Evolutionary conservation across 2,797 vertebrate species (phyloP), one percentile per base, ranked within the genome.

Genomic region (Protonibea diacanthus): DNA sequence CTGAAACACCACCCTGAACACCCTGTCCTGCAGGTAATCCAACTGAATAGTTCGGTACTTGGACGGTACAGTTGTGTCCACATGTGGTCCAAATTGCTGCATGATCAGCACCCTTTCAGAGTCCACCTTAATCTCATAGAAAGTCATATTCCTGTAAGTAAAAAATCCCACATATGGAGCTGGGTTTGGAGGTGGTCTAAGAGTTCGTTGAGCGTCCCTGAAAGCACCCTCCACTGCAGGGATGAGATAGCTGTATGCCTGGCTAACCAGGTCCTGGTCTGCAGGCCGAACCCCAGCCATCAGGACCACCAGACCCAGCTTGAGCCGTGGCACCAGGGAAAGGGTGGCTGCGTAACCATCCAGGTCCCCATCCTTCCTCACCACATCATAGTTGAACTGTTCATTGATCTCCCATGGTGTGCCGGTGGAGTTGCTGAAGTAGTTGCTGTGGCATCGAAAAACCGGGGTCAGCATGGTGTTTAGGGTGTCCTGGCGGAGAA

Each of bases 371-470:
- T 98, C 97, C 85, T 99, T 99, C 76, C 95, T 95, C 53, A 96
- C 83, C 33, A 97, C 88, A 9, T 96, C 95, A 1, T 98, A 98
- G 1, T 96, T 97, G 1, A 91, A 17, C 69, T 96, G 96, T 81
- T 95, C 92, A 0, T 97, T 97, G 59, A 98, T 94, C 88, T 99
- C 97, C 98, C 97, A 99, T 0, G 97, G 97, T 0, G 97, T 98
- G 23, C 97, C 97, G 0, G 97, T 98, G 90, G 95, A 95, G 64
- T 95, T 95, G 53, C 97, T 96, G 0, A 99, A 98, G 82, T 98
- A 98, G 21, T 94, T 92, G 0, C 80, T 81, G 0, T 97, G 95
- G 65, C 97, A 98, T 73, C 87, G 93, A 25, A 96, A 92, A 42
- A 97, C 81, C 0, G 97, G 96, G 0, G 94, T 96, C 78, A 98